Percentiles rank a stretch among this genome's conserved stretches.
phyloP scores from a whole-genome alignment of 1,140 invertebrate species.

The Steinernema khuongi region DNA sequence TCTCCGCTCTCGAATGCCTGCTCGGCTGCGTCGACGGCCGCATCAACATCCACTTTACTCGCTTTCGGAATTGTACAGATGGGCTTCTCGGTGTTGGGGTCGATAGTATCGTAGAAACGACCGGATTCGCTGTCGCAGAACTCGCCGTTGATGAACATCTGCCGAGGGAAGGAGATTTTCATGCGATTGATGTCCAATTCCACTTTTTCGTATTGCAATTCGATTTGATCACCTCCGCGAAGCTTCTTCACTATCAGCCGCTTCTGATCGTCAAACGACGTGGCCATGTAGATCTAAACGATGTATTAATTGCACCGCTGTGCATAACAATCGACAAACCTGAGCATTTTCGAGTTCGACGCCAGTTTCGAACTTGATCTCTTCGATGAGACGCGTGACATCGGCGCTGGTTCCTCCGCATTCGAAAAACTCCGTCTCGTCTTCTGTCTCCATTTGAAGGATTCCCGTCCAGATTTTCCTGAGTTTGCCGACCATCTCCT shows the following conservation, averaged over 20 bases:
- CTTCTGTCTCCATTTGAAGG: slow-evolving; percentile 69
- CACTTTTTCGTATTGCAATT: slow-evolving; percentile 48
- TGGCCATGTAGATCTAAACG: slow-evolving; percentile 72
- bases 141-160: slow-evolving; percentile 81
- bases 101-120: slow-evolving; percentile 68
- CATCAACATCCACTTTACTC: slow-evolving; percentile 74
- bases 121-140: slow-evolving; percentile 74
- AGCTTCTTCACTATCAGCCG: slow-evolving; percentile 67
- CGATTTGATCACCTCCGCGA: slow-evolving; percentile 64
- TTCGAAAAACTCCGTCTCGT: slow-evolving; percentile 82
- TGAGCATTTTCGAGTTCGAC: slow-evolving; percentile 78
- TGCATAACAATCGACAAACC: slow-evolving; percentile 60
- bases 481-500: slow-evolving; percentile 64
- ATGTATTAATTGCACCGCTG: not conserved
- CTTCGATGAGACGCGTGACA: slow-evolving; percentile 81
- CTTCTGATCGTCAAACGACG: slow-evolving; percentile 76
- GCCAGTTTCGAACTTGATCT: slow-evolving; percentile 76
- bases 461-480: slow-evolving; percentile 76
- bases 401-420: slow-evolving; percentile 85
- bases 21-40: slow-evolving; percentile 75
- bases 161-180: slow-evolving; percentile 75
- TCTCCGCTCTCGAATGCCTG: slow-evolving; percentile 77
- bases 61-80: slow-evolving; percentile 70
- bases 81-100: slow-evolving; percentile 77
- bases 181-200: slow-evolving; percentile 74